Evolutionary conservation across 2,113 vertebrate species (phyloP), one percentile per base, ranked within the genome.

Genomic region (Phrynosoma platyrhinos): DNA sequence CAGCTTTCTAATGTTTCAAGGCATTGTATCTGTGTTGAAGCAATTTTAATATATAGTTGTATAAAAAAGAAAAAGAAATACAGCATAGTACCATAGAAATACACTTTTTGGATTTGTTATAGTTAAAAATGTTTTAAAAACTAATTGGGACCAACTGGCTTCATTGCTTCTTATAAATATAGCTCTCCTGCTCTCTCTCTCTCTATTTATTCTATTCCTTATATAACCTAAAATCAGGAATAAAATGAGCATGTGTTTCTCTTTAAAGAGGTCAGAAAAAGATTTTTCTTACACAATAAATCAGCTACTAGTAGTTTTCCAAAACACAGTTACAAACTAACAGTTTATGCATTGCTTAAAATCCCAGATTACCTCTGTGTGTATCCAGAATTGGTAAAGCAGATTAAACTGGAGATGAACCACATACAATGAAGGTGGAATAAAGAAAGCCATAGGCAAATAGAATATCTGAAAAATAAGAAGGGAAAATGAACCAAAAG

Each of bases 341-440:
- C 91, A 95, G 88, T 93, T 95, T 95, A 96, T 92, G 90, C 92
- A 94, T 93, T 93, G 91, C 87, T 92, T 91, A 92, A 90, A 92
- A 95, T 77, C 6, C 30, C 84, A 14, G 80, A 88, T 97, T 97
- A 99, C 99, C 98, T 99, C 98, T 20, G 98, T 99, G 94, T 99
- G 98, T 92, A 99, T 98, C 98, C 98, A 99, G 95, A 99, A 98
- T 90, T 99, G 99, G 94, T 98, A 99, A 77, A 99, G 97, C 0
- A 99, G 95, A 93, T 98, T 99, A 87, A 99, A 97, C 88, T 99
- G 98, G 27, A 98, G 92, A 95, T 99, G 99, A 91, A 99, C 98
- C 30, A 97, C 97, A 75, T 98, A 99, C 66, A 98, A 91, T 0
- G 98, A 97, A 3, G 98, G 98, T 55, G 98, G 98, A n/a, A 98